Percentiles rank a stretch among this genome's conserved stretches.
phyloP scores from a whole-genome alignment of 1,140 invertebrate species.

The Oreohelix idahoensis region DNA sequence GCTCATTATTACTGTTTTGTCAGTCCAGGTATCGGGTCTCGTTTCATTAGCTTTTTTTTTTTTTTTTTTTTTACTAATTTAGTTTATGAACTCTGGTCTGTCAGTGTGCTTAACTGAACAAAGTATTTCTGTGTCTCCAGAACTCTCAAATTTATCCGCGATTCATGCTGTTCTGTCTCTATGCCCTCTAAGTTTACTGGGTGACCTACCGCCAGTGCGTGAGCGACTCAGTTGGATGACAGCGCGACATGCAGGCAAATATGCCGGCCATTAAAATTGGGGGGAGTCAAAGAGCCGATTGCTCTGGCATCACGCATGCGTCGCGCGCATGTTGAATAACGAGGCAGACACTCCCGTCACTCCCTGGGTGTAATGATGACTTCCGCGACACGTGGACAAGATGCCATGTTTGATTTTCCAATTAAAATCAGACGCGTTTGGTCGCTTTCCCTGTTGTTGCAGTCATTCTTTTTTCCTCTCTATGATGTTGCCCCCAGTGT shows the following conservation, averaged over 20 bases:
- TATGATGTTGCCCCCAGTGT: not conserved
- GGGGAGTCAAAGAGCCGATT: slow-evolving; percentile 9
- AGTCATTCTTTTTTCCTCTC: not conserved
- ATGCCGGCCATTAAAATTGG: slow-evolving; percentile 12
- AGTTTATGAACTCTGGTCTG: not conserved
- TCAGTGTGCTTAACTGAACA: not conserved
- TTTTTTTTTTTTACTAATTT: not conserved
- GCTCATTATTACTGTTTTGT: not conserved
- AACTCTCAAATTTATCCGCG: slow-evolving; percentile 4
- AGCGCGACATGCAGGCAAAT: slow-evolving; percentile 1
- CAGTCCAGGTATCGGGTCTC: not conserved
- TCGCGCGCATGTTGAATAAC: slow-evolving; percentile 23
- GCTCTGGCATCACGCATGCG: slow-evolving; percentile 28
- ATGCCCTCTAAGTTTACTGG: not conserved
- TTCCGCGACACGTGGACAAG: slow-evolving; percentile 32
- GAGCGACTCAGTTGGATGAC: not conserved
- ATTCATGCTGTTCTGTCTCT: not conserved
- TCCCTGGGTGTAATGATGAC: slow-evolving; percentile 30
- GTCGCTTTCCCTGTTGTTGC: slow-evolving; percentile 11
- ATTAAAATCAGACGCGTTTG: slow-evolving; percentile 31
- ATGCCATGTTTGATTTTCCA: slow-evolving; percentile 37
- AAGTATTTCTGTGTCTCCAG: not conserved
- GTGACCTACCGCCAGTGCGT: slow-evolving; percentile 7
- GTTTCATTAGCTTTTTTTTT: not conserved
- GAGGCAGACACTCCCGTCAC: not conserved